Conservation (phyloP, 2,113 vertebrate genomes). For the Ciconia stormi region DNA sequence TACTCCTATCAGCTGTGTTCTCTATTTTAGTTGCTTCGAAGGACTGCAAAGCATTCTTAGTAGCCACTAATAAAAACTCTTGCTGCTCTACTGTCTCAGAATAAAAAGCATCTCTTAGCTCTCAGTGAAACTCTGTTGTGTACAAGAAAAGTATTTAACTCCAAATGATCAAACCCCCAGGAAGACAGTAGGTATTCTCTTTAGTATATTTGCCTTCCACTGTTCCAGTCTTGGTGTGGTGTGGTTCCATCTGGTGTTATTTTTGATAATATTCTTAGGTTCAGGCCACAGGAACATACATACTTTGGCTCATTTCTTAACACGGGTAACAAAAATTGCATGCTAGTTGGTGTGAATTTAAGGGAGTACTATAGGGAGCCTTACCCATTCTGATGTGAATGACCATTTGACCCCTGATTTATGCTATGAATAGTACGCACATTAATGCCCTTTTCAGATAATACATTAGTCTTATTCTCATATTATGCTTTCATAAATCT, state of each 20-base stretch:
- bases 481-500: conserved; percentile 40
- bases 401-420: conserved; percentile 30
- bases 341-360: background rate
- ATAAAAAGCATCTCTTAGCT: background rate
- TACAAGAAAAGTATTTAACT: background rate
- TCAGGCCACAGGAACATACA: background rate
- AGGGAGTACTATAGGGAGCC: background rate
- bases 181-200: background rate
- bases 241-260: background rate
- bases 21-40: background rate
- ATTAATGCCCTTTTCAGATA: conserved; percentile 1
- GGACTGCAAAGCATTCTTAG: background rate
- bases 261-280: background rate
- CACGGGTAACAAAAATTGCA: background rate
- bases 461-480: conserved; percentile 45
- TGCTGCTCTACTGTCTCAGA: background rate
- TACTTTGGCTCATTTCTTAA: background rate
- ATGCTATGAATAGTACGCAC: background rate
- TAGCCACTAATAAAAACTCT: background rate
- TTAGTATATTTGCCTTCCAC: background rate
- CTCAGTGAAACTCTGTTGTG: background rate
- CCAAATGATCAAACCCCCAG: background rate
- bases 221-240: background rate
- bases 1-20: background rate
- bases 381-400: background rate